phyloP scores from a whole-genome alignment of 2,797 vertebrate genomes.

The Podarcis lilfordi region DNA sequence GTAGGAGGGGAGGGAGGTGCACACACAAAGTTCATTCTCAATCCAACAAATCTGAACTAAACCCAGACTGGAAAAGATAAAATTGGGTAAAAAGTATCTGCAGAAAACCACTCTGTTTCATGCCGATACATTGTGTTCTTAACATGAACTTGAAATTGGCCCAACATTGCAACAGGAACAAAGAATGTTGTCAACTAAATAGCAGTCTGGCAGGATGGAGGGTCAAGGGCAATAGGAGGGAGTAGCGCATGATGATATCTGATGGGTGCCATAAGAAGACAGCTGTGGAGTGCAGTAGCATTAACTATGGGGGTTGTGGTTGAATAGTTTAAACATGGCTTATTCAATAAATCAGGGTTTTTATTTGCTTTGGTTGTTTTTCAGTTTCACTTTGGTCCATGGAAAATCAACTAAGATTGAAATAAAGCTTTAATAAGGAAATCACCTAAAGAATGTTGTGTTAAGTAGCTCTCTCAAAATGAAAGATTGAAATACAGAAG shows the following conservation, averaged over 20 bases:
- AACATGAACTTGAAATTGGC: neutral
- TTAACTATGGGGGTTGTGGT: neutral
- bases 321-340: neutral
- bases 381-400: neutral
- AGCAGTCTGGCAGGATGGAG: neutral
- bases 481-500: neutral
- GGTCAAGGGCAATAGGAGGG: neutral
- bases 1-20: neutral
- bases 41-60: neutral
- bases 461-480: conserved; percentile 3
- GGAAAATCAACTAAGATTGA: neutral
- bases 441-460: neutral
- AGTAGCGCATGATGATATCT: neutral
- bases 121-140: neutral
- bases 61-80: neutral
- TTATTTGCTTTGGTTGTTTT: neutral
- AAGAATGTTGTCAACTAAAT: neutral
- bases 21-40: neutral
- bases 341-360: neutral
- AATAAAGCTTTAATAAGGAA: neutral
- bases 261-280: neutral
- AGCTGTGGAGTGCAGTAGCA: neutral
- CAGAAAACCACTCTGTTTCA: neutral
- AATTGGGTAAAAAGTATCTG: neutral
- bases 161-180: neutral